phyloP scores from a whole-genome alignment of 2,113 vertebrate genomes.

The Noturus placidus region DNA sequence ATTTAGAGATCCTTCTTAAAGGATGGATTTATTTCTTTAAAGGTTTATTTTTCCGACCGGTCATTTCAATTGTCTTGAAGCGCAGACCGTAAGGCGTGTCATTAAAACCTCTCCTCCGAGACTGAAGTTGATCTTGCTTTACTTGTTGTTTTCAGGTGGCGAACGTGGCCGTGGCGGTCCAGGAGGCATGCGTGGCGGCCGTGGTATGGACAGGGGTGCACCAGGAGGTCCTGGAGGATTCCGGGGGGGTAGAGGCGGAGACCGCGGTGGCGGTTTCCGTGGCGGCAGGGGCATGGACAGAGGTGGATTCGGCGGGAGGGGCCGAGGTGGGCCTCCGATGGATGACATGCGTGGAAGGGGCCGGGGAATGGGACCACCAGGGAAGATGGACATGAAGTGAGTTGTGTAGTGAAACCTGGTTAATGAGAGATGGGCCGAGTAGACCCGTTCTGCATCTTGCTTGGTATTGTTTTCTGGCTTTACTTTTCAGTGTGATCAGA shows the following conservation, averaged over 20 bases:
- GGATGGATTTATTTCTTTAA: too few relatives aligned
- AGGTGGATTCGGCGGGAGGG: conserved; percentile 85
- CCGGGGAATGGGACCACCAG: conserved; percentile 62
- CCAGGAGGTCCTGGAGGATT: conserved; percentile 85
- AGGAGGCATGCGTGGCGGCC: conserved; percentile 86
- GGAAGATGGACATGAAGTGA: conserved; percentile 63
- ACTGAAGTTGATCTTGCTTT: background rate
- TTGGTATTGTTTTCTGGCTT: background rate
- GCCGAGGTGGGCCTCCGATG: conserved; percentile 86
- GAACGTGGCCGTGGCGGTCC: conserved; percentile 88
- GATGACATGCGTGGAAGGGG: conserved; percentile 88
- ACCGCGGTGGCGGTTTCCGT: conserved; percentile 81
- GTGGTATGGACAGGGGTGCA: conserved; percentile 91
- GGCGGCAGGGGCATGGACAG: conserved; percentile 91
- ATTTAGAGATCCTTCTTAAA: background rate
- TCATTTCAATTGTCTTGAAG: background rate
- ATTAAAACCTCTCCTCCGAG: background rate
- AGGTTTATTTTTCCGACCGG: background rate
- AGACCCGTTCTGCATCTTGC: too few relatives aligned
- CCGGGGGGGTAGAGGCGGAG: conserved; percentile 87
- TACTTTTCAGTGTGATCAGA: background rate
- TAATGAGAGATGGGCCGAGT: background rate
- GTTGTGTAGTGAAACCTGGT: background rate
- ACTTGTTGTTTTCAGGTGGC: conserved; percentile 67
- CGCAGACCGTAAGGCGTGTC: background rate